phyloP scores from a whole-genome alignment of 1,140 invertebrate genomes.

The Chrysoperla carnea region DNA sequence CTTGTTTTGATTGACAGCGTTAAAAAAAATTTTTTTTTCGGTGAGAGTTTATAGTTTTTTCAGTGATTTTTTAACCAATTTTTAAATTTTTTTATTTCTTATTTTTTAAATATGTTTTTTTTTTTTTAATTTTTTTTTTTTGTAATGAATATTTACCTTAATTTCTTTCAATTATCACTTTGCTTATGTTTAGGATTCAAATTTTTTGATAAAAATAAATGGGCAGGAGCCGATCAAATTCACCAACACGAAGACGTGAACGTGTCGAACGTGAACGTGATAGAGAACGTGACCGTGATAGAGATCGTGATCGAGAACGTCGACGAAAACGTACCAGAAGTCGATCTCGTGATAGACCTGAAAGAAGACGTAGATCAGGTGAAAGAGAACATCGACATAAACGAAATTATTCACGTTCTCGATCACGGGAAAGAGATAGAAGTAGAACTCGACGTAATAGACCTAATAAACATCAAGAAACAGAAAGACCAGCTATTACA shows the following conservation, averaged over 20 bases:
- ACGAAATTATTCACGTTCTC: slow-evolving; percentile 27
- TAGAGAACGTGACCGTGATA: slow-evolving; percentile 29
- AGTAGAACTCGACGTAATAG: slow-evolving; percentile 11
- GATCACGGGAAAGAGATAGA: slow-evolving; percentile 27
- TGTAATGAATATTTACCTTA: too few species aligned
- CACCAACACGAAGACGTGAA: slow-evolving; percentile 17
- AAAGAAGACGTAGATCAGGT: slow-evolving; percentile 19
- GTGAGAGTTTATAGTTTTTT: too few species aligned
- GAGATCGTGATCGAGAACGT: slow-evolving; percentile 27
- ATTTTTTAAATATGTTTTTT: too few species aligned
- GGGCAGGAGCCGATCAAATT: slow-evolving; percentile 17
- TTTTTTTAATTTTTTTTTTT: too few species aligned
- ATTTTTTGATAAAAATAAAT: neutral
- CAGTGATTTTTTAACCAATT: too few species aligned
- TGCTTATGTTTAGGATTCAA: too few species aligned
- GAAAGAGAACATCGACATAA: slow-evolving; percentile 28
- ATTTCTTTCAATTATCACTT: too few species aligned
- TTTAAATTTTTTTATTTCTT: too few species aligned
- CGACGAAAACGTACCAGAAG: slow-evolving; percentile 33
- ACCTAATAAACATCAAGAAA: slow-evolving; percentile 12
- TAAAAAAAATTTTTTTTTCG: too few species aligned
- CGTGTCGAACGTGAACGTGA: slow-evolving; percentile 28
- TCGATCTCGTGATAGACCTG: slow-evolving; percentile 25
- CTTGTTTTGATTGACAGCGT: too few species aligned
- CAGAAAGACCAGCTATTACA: slow-evolving; percentile 38